A percentile compares a stretch with the other conserved stretches of the same genome.
Conservation (phyloP, 2,113 vertebrate genomes). For the Pelvicachromis taeniatus region DNA sequence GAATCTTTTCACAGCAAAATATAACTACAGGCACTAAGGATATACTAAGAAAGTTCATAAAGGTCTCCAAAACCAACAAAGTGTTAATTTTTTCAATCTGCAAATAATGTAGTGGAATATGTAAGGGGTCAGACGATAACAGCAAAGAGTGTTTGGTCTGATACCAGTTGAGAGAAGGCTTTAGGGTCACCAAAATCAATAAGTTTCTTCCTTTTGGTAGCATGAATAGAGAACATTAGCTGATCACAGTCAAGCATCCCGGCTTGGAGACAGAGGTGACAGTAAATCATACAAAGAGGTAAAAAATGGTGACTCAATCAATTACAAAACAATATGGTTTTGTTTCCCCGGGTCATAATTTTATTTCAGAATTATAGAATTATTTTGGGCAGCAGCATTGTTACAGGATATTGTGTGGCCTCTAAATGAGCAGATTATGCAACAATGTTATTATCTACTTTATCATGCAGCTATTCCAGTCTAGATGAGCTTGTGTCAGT, state of each 20-base stretch:
- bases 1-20: neutral
- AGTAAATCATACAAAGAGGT: neutral
- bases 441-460: neutral
- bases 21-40: neutral
- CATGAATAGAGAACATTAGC: neutral
- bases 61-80: slow-evolving; percentile 14
- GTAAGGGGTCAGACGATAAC: neutral
- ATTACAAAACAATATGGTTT: neutral
- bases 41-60: neutral
- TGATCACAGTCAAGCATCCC: neutral
- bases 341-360: neutral
- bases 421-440: neutral
- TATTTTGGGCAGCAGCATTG: neutral
- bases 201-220: neutral
- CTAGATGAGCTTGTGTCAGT: neutral
- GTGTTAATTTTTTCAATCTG: neutral
- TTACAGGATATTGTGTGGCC: neutral
- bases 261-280: neutral
- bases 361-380: neutral
- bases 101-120: neutral
- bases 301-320: neutral
- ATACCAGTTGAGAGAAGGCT: slow-evolving; percentile 3
- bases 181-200: slow-evolving; percentile 8
- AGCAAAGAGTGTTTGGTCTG: neutral
- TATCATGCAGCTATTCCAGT: neutral